Conservation (phyloP, 1,140 invertebrate species). For the Saccostrea cuccullata region DNA sequence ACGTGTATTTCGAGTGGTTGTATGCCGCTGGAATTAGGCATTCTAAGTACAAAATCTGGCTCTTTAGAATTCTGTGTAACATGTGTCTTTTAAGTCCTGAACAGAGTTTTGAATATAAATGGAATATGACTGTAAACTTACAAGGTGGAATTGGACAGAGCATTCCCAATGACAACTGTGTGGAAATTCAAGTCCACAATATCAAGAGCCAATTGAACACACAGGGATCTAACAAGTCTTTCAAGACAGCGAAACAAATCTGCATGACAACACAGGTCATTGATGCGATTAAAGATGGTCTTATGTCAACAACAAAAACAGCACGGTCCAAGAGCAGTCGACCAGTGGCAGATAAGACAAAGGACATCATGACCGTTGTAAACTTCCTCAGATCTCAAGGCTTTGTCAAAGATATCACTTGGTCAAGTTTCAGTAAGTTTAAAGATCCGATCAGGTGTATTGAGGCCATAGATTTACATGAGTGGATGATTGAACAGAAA, state of each 20-base stretch:
- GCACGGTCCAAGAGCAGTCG: too few relatives aligned
- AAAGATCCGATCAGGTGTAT: too few relatives aligned
- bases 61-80: background rate
- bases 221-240: conserved; percentile 33
- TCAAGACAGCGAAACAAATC: conserved; percentile 33
- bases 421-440: too few relatives aligned
- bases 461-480: too few relatives aligned
- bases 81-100: too few relatives aligned
- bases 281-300: background rate
- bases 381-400: too few relatives aligned
- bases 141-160: conserved; percentile 50
- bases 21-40: conserved; percentile 39
- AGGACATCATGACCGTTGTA: too few relatives aligned
- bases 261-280: conserved; percentile 29
- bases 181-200: conserved; percentile 9
- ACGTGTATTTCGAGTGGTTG: conserved; percentile 51
- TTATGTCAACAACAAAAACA: too few relatives aligned
- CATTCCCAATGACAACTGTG: conserved; percentile 49
- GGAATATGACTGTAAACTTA: conserved; percentile 37
- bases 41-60: conserved; percentile 49
- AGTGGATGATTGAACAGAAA: too few relatives aligned
- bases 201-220: conserved; percentile 23
- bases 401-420: too few relatives aligned
- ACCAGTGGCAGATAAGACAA: too few relatives aligned
- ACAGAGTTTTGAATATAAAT: too few relatives aligned